Conservation (phyloP, 2,888 invertebrate genomes). For the Oxystoma pomonae region DNA sequence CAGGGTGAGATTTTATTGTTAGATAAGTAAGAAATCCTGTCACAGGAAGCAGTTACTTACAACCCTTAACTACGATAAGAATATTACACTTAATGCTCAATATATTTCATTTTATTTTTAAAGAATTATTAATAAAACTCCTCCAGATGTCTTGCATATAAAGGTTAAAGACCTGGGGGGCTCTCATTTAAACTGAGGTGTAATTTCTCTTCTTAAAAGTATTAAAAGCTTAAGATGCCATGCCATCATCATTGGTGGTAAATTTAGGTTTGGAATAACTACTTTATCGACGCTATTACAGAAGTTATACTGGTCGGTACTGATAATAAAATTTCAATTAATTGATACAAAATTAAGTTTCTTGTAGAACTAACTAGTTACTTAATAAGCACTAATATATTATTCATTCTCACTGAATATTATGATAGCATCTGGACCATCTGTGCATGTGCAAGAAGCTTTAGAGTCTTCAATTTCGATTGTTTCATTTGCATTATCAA, state of each 20-base stretch:
- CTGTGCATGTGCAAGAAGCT: not conserved
- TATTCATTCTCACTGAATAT: too few relatives aligned
- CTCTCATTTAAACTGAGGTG: not conserved
- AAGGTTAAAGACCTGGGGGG: not conserved
- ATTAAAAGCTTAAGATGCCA: not conserved
- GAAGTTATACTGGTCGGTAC: too few relatives aligned
- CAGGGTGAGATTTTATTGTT: too few relatives aligned
- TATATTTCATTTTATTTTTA: not conserved
- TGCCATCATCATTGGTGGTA: not conserved
- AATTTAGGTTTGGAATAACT: not conserved
- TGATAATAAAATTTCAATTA: too few relatives aligned
- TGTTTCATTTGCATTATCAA: not conserved
- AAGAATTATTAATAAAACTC: not conserved
- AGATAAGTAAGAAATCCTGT: too few relatives aligned
- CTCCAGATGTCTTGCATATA: not conserved
- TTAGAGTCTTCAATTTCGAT: not conserved
- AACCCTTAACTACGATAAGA: not conserved
- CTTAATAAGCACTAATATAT: too few relatives aligned
- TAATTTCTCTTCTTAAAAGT: not conserved
- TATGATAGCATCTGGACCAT: not conserved
- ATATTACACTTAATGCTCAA: not conserved
- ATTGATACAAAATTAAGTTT: too few relatives aligned
- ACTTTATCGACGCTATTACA: too few relatives aligned
- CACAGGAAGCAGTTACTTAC: not conserved
- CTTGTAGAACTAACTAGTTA: too few relatives aligned